Percentiles rank a stretch among this genome's conserved stretches.
These are phyloP conservation scores for Patella pellucida DNA, from an alignment of 2,888 invertebrate species.

Conservation along the genomic window DNA sequence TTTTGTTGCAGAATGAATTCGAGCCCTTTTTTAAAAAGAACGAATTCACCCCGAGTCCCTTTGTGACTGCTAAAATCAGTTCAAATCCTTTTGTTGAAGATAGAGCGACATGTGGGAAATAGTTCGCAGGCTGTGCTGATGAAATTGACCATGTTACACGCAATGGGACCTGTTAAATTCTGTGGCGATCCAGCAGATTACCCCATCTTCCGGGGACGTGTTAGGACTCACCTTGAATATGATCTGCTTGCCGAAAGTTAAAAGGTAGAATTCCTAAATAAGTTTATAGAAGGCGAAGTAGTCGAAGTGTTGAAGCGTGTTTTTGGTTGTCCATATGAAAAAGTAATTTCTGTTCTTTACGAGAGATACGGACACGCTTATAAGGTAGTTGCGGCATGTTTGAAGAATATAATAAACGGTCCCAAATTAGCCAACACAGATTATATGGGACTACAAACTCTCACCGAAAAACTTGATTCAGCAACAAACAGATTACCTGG, in stretches of 20 bases:
- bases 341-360: neutral
- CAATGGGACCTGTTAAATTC: neutral
- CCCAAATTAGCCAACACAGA: neutral
- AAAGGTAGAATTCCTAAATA: neutral
- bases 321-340: neutral
- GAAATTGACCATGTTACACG: neutral
- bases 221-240: neutral
- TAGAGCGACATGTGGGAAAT: too few relatives aligned
- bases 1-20: too few relatives aligned
- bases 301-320: neutral
- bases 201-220: neutral
- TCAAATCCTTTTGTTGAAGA: too few relatives aligned
- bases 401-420: neutral
- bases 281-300: neutral
- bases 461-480: neutral
- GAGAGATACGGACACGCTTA: neutral
- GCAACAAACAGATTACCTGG: neutral
- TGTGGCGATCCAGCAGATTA: neutral
- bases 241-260: neutral
- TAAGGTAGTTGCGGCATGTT: neutral
- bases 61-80: too few relatives aligned
- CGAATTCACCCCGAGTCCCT: too few relatives aligned
- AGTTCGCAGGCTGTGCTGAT: neutral
- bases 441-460: neutral
- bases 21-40: too few relatives aligned